Conservation (phyloP, 1,140 invertebrate genomes). For the Orchesella cincta region DNA sequence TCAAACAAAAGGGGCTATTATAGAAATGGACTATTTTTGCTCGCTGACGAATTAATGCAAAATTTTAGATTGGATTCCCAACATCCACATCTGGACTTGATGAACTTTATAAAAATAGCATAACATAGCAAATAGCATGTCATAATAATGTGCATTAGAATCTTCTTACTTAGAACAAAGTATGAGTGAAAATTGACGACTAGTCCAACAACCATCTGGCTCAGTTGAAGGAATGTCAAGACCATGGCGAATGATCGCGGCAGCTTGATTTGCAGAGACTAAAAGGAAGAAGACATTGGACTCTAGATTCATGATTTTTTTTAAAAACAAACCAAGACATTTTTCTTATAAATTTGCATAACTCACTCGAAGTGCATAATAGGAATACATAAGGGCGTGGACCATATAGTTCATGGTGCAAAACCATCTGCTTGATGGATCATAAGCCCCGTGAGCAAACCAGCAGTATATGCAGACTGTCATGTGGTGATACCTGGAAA, state of each 20-base stretch:
- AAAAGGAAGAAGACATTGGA: background rate
- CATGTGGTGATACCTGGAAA: slow-evolving; percentile 67
- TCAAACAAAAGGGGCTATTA: slow-evolving; percentile 56
- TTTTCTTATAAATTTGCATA: background rate
- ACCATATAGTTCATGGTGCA: slow-evolving; percentile 30
- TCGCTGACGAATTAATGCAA: too few species aligned
- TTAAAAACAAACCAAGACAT: background rate
- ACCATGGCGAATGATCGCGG: slow-evolving; percentile 23
- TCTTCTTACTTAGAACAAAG: slow-evolving; percentile 23
- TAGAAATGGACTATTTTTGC: too few species aligned
- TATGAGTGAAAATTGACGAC: slow-evolving; percentile 22
- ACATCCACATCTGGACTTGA: too few species aligned
- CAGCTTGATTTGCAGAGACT: slow-evolving; percentile 29
- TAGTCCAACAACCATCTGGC: slow-evolving; percentile 35
- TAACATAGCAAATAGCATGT: too few species aligned
- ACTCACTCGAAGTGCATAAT: slow-evolving; percentile 33
- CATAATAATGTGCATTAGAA: background rate
- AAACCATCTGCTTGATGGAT: slow-evolving; percentile 78
- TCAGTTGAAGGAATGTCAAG: slow-evolving; percentile 32
- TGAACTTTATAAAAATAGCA: too few species aligned
- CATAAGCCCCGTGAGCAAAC: slow-evolving; percentile 71
- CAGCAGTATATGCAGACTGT: slow-evolving; percentile 59
- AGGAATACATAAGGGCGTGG: slow-evolving; percentile 37
- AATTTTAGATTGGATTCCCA: too few species aligned
- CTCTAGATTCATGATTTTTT: background rate